Conservation (phyloP, 2,888 invertebrate genomes). For the Nebria salina region DNA sequence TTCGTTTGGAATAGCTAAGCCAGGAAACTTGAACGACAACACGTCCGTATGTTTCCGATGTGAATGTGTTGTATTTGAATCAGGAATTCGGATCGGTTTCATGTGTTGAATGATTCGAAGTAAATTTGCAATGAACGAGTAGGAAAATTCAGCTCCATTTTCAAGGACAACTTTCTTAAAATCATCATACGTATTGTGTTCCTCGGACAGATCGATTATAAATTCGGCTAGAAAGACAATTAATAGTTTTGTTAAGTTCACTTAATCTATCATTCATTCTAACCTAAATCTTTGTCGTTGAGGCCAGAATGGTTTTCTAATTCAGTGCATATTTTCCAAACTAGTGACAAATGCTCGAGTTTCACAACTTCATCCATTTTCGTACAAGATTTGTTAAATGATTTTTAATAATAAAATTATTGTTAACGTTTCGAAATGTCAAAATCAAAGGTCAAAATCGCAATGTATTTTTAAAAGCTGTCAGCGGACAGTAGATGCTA, state of each 20-base stretch:
- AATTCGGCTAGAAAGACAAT: slow-evolving; percentile 84
- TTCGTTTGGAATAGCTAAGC: slow-evolving; percentile 83
- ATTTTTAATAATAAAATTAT: too few relatives aligned
- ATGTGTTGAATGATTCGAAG: slow-evolving; percentile 95
- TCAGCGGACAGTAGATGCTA: too few relatives aligned
- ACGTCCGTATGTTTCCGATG: slow-evolving; percentile 59
- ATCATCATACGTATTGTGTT: slow-evolving; percentile 83
- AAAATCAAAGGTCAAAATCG: too few relatives aligned
- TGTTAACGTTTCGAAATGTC: too few relatives aligned
- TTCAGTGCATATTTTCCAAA: slow-evolving; percentile 98
- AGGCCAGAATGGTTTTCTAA: slow-evolving; percentile 97
- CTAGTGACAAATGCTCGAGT: slow-evolving; percentile 93
- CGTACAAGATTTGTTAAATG: background rate
- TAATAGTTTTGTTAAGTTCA: background rate
- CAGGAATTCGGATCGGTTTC: slow-evolving; percentile 69
- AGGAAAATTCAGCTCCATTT: slow-evolving; percentile 96
- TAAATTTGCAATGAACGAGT: slow-evolving; percentile 93
- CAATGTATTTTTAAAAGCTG: too few relatives aligned
- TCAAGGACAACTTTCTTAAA: slow-evolving; percentile 89
- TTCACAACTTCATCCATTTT: slow-evolving; percentile 88
- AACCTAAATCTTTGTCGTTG: slow-evolving; percentile 97
- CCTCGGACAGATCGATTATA: slow-evolving; percentile 92
- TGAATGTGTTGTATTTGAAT: slow-evolving; percentile 46
- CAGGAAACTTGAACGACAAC: slow-evolving; percentile 79
- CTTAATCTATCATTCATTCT: slow-evolving; percentile 49